Evolutionary conservation across 1,140 invertebrate species (phyloP).

Genomic region (Scaptomyza graminum): DNA sequence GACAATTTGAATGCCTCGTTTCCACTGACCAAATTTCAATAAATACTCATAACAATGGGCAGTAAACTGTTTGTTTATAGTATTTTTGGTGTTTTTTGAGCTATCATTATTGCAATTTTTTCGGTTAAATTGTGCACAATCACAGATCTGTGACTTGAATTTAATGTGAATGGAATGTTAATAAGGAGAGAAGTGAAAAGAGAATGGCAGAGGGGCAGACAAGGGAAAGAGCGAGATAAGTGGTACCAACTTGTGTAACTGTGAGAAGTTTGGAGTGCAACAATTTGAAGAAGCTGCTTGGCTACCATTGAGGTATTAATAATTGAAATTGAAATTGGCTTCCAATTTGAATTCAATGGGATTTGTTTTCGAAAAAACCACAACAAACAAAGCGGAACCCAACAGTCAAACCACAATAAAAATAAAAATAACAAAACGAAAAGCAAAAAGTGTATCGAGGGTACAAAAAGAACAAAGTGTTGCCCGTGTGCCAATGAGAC

Average conservation of each 20-base stretch:
- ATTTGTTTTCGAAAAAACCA: conserved; percentile 22
- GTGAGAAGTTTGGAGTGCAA: conserved; percentile 7
- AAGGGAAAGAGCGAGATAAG: background rate
- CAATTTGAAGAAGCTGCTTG: conserved; percentile 17
- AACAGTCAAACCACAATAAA: background rate
- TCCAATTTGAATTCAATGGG: conserved; percentile 33
- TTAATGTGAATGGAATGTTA: conserved; percentile 15
- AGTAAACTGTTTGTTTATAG: conserved; percentile 2
- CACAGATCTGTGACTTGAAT: conserved; percentile 47
- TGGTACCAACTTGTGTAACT: background rate
- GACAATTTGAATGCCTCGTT: conserved; percentile 43
- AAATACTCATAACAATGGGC: background rate
- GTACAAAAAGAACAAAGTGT: background rate
- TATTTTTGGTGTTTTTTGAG: background rate
- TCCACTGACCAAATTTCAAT: conserved; percentile 37
- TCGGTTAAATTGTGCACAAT: conserved; percentile 65
- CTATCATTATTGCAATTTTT: conserved; percentile 8
- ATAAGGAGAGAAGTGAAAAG: background rate
- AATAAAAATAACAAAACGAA: background rate
- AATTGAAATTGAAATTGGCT: conserved; percentile 36
- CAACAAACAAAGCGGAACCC: conserved; percentile 6
- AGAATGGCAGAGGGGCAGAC: background rate
- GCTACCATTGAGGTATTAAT: conserved; percentile 22
- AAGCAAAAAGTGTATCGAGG: conserved; percentile 3
- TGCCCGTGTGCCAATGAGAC: no score